These are phyloP conservation scores for Callipepla squamata DNA, from an alignment of 2,113 vertebrate genomes.

Conservation along the genomic window DNA sequence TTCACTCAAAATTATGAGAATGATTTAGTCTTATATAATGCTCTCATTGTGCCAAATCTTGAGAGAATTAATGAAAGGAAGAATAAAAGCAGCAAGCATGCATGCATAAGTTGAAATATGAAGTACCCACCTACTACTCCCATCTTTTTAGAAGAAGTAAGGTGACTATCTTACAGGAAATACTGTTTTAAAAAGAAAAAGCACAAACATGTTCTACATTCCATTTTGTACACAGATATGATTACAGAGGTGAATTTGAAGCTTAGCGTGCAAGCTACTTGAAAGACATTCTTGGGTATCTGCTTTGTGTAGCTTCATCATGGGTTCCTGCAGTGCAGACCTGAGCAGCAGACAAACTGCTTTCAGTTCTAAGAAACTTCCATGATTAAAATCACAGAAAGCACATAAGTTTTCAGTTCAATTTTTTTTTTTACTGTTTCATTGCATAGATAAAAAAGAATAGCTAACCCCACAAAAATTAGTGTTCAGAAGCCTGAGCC, in stretches of 20 bases:
- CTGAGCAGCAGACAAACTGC: background rate
- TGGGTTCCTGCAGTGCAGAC: background rate
- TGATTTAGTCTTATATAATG: conserved; percentile 60
- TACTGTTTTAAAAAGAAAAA: background rate
- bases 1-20: conserved; percentile 56
- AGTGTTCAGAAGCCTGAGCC: background rate
- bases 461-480: background rate
- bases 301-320: background rate
- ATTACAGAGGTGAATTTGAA: background rate
- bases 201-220: background rate
- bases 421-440: background rate
- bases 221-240: background rate
- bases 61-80: conserved; percentile 37
- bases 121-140: conserved; percentile 4
- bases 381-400: background rate
- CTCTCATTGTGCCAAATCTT: conserved; percentile 45
- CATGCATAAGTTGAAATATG: background rate
- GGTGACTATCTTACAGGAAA: background rate
- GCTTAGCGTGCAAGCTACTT: background rate
- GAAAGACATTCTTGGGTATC: background rate
- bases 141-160: background rate
- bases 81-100: conserved; percentile 39
- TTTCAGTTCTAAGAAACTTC: background rate
- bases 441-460: background rate
- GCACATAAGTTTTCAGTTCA: background rate